Base-by-base conservation (phyloP, 2,113 vertebrate genomes). In the Amia ocellicauda region DNA sequence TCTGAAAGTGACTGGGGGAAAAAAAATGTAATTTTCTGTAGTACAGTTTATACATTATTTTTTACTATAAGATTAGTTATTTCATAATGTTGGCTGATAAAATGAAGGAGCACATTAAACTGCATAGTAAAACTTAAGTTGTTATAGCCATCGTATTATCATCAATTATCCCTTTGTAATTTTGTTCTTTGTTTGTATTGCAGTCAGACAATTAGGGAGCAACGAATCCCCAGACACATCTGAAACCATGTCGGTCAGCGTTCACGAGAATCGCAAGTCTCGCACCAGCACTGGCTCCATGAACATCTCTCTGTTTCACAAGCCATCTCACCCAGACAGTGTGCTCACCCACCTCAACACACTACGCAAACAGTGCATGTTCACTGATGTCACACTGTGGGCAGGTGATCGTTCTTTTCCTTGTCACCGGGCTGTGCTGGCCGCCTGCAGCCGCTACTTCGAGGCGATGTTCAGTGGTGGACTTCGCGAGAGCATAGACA, bases 401-500 rank as follows among this genome's bases (percentile, higher is more conserved):
- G 95, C 95, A 0, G 95, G 96, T 1, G 88, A 92, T 23, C 92
- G 93, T 1, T 91, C 94, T 0, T 98, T 98, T 73, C 92, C 91
- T 0, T 98, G 96, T 75, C 96, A 98, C 65, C 90, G 96, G 1
- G 95, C 91, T 0, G 95, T 98, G 60, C 72, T 98, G 67, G 96
- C 95, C 0, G 96, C 96, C 13, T 96, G 93, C 75, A 98, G 96
- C 74, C 88, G 91, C 36, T 98, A 98, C 73, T 98, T 98, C 0
- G 95, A 97, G 80, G 96, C 96, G 65, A 98, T 98, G 96, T 98
- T 98, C 67, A 94, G 94, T 63, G 93, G 94, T 0, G 96, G 96
- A 2, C 89, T 98, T 22, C 86, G 94, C 13, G 95, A 98, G 72
- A 98, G 94, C 80, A 68, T 91, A 62, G 94, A 93, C 9, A 89